Base-by-base conservation (phyloP, 2,888 invertebrate genomes). In the Phyllotreta striolata region DNA sequence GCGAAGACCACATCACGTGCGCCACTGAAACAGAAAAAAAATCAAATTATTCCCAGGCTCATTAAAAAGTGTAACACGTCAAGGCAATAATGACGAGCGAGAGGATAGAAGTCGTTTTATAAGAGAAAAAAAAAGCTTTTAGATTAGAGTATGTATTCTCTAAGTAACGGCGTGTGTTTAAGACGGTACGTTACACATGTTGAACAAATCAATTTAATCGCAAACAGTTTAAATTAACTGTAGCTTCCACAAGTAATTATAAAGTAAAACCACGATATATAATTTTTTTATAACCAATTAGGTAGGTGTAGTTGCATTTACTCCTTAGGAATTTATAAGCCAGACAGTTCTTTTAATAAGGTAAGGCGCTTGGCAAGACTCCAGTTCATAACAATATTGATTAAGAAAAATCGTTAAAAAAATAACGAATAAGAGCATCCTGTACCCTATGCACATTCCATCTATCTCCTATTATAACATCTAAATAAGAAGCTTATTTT, bases 11-110 rank as follows among this genome's bases (percentile, higher is more conserved):
- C 82, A 81, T 81, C 79, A 81, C 80, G 81, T 82, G 79, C 79
- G 85, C 84, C 83, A 87, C 85, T 81, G 80, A 63, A 82, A 81
- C 71, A 75, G 73, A 77, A 68, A 69, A 67, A 66, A 65, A 64
- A 66, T 60, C 12, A 46, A 62, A 55, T 60, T 60, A 60, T 52
- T 60, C 44, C 52, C 52, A 44, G 43, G 43, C 52, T 59, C 59
- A 60, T 60, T 60, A 44, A 60, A n/a, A 52, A 44, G 41, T 43
- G 60, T 60, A 44, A 60, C 59, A 49, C n/a, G 43, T 59, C n/a
- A n/a, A 24, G 4, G 24, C 4, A 51, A 51, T 43, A 59, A 51
- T 58, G 40, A 49, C 13, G 12, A 35, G 40, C 40, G 24, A 4
- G 46, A 46, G 37, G 41, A 35, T n/a, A 49, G 37, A 49, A 12